Evolutionary conservation across 2,888 invertebrate genomes (phyloP), one percentile per base, ranked within the genome.

Genomic region (Creontiades dilutus): DNA sequence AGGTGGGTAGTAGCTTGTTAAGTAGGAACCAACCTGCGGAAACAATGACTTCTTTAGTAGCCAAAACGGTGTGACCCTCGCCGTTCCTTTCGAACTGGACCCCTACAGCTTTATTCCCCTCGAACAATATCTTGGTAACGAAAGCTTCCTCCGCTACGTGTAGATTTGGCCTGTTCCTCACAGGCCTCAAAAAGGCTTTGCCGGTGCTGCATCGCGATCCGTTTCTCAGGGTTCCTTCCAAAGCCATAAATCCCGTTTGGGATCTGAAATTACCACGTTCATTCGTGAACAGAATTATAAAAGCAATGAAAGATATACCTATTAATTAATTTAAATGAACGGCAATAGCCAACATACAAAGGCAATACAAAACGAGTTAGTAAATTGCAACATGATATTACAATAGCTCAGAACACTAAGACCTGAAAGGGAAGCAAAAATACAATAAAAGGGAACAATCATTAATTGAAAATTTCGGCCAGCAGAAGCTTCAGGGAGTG

Each of bases 31-130:
- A 23, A 68, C 68, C 68, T 16, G 94, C 94, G 91, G 93, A 93
- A 13, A 95, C 92, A 90, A 95, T 94, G 0, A 95, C 93, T 90
- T 93, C 94, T 87, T 93, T 93, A 37, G 93, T 93, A n/a, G 94
- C 94, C 28, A 91, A 48, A 9, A 90, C 89, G 16, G 91, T 91
- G 14, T 92, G 91, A 23, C 86, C 80, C 75, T 91, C 90, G 76
- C 92, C 91, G 14, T 93, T 91, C 28, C 92, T 92, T 23, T 86
- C 48, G 89, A 93, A 93, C 52, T 92, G 91, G 7, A 93, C 93
- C 12, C 93, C 93, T 76, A 91, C 90, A 3, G 93, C 93, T 86
- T 92, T 91, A 9, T 90, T 86, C 11, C 91, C 91, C 47, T 91
- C 91, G 16, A 92, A 89, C 4, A 92, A 88, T 11, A 92, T 89